Conservation (phyloP, 2,113 vertebrate species). For the Hippocampus barbouri region DNA sequence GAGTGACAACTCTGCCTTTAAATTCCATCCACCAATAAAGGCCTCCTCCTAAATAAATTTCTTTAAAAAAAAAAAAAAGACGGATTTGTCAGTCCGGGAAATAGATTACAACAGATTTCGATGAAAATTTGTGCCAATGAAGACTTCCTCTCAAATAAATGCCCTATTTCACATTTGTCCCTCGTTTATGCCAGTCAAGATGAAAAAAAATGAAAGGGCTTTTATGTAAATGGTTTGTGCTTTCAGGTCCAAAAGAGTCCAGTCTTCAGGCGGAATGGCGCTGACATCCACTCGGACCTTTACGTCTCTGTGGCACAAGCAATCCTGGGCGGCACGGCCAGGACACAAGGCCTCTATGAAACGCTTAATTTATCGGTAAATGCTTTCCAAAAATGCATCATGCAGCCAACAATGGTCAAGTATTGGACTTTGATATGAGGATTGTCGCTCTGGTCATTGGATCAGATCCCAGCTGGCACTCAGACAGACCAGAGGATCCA, state of each 20-base stretch:
- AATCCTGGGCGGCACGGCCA: conserved; percentile 86
- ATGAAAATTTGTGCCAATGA: no score
- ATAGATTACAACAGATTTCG: no score
- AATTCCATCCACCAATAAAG: no score
- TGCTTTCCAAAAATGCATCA: background rate
- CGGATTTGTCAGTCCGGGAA: no score
- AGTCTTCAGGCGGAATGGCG: conserved; percentile 85
- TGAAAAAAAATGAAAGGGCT: no score
- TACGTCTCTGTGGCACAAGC: conserved; percentile 89
- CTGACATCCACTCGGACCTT: conserved; percentile 94
- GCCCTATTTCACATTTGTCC: no score
- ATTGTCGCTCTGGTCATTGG: background rate
- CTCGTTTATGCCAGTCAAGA: no score
- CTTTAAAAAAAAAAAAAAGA: no score
- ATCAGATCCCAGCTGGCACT: conserved; percentile 85
- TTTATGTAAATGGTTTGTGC: background rate
- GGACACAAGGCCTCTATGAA: conserved; percentile 88
- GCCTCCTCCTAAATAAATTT: no score
- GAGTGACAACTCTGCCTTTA: no score
- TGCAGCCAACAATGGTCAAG: background rate
- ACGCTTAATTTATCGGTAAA: conserved; percentile 85
- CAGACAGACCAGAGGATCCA: conserved; percentile 88
- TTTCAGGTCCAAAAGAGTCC: conserved; percentile 90
- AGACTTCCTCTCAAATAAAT: no score
- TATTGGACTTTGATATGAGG: background rate